Evolutionary conservation across 2,888 invertebrate species (phyloP), one percentile per base, ranked within the genome.

Genomic region (Agriotes lineatus): DNA sequence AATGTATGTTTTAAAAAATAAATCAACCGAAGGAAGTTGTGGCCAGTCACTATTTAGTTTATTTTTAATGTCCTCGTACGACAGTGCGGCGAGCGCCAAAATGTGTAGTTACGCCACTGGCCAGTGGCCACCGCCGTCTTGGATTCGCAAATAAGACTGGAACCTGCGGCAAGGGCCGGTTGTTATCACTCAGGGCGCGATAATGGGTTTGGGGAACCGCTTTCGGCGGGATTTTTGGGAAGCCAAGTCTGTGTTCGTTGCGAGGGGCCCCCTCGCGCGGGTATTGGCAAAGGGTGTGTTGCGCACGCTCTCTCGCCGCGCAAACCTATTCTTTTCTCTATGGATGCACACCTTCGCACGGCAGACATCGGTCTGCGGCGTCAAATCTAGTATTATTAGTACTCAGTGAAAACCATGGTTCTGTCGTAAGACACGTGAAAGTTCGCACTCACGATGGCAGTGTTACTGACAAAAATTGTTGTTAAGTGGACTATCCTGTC

Each of bases 361-460:
- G 77, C 76, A 77, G 76, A 77, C 75, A 72, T 75, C 71, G 74
- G 78, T 77, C 77, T 78, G 79, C 77, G 75, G 72, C 75, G 75
- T 76, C 74, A 72, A 73, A 72, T 70, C 68, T 50, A 69, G 52
- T 66, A 57, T 67, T 71, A 62, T 72, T 70, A 70, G 57, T 72
- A 75, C 70, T 52, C 71, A 74, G 33, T 57, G 20, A 57, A 76
- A 77, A 77, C 76, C 75, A 77, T 77, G 78, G 52, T 69, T 20
- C 48, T 45, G 16, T 78, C 78, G 77, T 78, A 79, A 79, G 22
- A 68, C 79, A 78, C 79, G 80, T 79, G 78, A 69, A 74, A 72
- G 72, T 75, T 62, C 37, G 18, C 10, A 19, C 42, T 18, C 58
- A 62, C 57, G 42, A 79, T 80, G 79, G 75, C 78, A 74, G 75